Conservation (phyloP, 2,113 vertebrate species). For the Neolamprologus cancellatus region DNA sequence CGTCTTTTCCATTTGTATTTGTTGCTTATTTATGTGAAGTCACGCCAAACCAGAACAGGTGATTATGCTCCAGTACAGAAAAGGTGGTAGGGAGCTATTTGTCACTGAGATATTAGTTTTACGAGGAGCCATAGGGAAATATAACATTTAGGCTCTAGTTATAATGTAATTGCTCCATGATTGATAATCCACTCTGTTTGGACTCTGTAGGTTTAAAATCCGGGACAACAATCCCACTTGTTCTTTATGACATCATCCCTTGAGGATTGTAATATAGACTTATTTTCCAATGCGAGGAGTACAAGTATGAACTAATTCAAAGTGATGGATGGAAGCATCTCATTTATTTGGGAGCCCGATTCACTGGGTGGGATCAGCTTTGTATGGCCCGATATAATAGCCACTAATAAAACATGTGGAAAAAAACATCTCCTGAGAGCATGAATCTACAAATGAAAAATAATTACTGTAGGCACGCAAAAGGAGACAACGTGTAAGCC, state of each 20-base stretch:
- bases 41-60: neutral
- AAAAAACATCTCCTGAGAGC: neutral
- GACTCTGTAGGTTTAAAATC: neutral
- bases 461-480: neutral
- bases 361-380: neutral
- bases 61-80: neutral
- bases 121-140: neutral
- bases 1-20: neutral
- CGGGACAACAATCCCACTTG: neutral
- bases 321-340: conserved; percentile 5
- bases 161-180: conserved; percentile 23
- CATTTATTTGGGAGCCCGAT: neutral
- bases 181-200: conserved; percentile 13
- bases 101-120: conserved; percentile 15
- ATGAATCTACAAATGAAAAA: neutral
- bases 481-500: neutral
- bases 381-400: neutral
- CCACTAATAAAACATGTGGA: neutral
- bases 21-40: neutral
- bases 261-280: neutral
- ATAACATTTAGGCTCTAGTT: conserved; percentile 14
- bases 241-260: neutral
- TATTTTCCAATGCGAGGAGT: neutral
- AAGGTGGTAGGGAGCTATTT: conserved; percentile 24
- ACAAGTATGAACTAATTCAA: neutral